These are phyloP conservation scores for Taenaris catops DNA, from an alignment of 2,888 invertebrate species.

Conservation along the genomic window DNA sequence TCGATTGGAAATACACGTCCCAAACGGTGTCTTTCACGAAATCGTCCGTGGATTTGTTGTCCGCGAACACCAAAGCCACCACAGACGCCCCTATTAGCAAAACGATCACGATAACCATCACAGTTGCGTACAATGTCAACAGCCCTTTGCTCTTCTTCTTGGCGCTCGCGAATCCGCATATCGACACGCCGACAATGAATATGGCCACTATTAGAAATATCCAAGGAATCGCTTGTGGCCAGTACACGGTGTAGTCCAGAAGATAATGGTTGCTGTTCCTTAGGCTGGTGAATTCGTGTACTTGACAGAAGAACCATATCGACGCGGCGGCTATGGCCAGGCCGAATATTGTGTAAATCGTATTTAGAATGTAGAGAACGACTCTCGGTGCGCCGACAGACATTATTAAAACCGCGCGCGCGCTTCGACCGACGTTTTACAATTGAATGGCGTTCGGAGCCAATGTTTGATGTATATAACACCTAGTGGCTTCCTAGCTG, in stretches of 20 bases:
- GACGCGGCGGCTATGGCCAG: conserved; percentile 44
- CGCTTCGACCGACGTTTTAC: conserved; percentile 22
- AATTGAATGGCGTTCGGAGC: conserved; percentile 49
- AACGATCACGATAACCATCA: conserved; percentile 40
- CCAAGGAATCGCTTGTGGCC: conserved; percentile 70
- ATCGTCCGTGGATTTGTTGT: conserved; percentile 47
- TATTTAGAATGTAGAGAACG: conserved; percentile 43
- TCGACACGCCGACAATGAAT: conserved; percentile 45
- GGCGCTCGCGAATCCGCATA: conserved; percentile 54
- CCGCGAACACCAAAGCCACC: conserved; percentile 53
- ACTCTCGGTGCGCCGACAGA: conserved; percentile 28
- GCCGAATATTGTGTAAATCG: conserved; percentile 44
- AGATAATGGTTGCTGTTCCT: conserved; percentile 60
- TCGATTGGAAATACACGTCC: conserved; percentile 58
- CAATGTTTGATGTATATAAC: conserved; percentile 36
- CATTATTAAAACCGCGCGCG: conserved; percentile 18
- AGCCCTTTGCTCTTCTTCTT: conserved; percentile 44
- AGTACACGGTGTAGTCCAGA: conserved; percentile 63
- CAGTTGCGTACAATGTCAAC: conserved; percentile 41
- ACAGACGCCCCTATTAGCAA: conserved; percentile 41
- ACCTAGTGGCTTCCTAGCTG: conserved; percentile 23
- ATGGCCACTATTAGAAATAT: conserved; percentile 54
- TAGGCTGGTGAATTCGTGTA: conserved; percentile 46
- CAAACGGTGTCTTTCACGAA: conserved; percentile 63
- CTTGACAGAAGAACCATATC: conserved; percentile 59